Conservation (phyloP, 2,113 vertebrate genomes). For the Macaca mulatta region DNA sequence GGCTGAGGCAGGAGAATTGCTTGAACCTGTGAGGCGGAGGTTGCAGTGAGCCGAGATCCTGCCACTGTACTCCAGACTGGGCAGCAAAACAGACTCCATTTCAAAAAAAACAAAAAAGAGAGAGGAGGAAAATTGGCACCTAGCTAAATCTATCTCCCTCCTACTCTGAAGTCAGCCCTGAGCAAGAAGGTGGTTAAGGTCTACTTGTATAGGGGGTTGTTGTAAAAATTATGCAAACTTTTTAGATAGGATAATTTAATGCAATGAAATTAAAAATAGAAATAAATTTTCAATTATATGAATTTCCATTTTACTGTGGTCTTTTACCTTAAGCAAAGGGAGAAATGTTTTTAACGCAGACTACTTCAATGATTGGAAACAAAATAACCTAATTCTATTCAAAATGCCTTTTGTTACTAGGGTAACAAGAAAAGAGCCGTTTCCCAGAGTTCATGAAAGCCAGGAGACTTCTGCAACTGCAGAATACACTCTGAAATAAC, state of each 20-base stretch:
- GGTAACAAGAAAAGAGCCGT: background rate
- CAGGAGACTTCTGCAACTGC: accelerated
- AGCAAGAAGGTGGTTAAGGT: background rate
- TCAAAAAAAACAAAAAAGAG: background rate
- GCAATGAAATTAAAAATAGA: background rate
- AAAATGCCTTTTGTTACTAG: slow-evolving; percentile 11
- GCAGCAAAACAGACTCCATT: too few relatives aligned
- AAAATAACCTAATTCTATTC: slow-evolving; percentile 19
- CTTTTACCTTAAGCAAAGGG: background rate
- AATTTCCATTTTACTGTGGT: background rate
- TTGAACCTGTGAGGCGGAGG: too few relatives aligned
- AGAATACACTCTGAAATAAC: background rate
- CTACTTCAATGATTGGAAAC: background rate
- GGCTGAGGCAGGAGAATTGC: too few relatives aligned
- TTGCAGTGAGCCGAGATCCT: too few relatives aligned
- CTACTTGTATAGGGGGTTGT: background rate
- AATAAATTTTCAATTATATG: background rate
- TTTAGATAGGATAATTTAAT: background rate
- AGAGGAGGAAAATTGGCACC: background rate
- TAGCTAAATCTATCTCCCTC: background rate
- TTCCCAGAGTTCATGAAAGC: background rate
- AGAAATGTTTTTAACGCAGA: background rate
- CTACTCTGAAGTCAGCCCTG: background rate
- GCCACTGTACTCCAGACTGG: too few relatives aligned
- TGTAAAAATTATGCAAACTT: background rate